A percentile compares a stretch with the other conserved stretches of the same genome.
Conservation (phyloP, 2,797 vertebrate genomes). For the Lepilemur septentrionalis region DNA sequence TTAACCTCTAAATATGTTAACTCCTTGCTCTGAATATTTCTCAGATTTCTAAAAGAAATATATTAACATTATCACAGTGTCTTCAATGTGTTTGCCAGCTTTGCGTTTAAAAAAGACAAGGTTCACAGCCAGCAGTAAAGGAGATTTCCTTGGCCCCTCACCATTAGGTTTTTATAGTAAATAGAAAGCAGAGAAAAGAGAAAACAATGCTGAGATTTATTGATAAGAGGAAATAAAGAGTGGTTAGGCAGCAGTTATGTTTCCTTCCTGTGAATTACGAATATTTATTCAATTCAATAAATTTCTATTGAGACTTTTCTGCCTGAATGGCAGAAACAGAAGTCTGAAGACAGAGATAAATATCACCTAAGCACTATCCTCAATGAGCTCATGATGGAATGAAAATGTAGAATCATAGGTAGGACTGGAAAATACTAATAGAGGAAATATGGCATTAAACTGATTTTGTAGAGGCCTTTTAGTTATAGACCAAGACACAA, state of each 20-base stretch:
- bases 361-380: not conserved
- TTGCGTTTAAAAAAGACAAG: not conserved
- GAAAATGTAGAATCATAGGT: not conserved
- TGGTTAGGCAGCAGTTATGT: not conserved
- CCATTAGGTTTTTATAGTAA: not conserved
- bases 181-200: not conserved
- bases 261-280: not conserved
- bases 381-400: not conserved
- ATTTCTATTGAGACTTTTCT: slow-evolving; percentile 19
- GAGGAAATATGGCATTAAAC: not conserved
- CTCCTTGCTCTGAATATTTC: not conserved
- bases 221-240: slow-evolving; percentile 32
- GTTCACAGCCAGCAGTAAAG: not conserved
- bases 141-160: not conserved
- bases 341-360: not conserved
- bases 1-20: not conserved
- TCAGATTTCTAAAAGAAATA: slow-evolving; percentile 16
- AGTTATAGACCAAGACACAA: not conserved
- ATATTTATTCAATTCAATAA: not conserved
- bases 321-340: not conserved
- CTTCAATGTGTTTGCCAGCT: not conserved
- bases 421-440: not conserved
- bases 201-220: not conserved
- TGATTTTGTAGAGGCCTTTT: not conserved
- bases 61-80: not conserved